Evolutionary conservation across 1,140 invertebrate genomes (phyloP).

Genomic region (Drosophila yakuba): DNA sequence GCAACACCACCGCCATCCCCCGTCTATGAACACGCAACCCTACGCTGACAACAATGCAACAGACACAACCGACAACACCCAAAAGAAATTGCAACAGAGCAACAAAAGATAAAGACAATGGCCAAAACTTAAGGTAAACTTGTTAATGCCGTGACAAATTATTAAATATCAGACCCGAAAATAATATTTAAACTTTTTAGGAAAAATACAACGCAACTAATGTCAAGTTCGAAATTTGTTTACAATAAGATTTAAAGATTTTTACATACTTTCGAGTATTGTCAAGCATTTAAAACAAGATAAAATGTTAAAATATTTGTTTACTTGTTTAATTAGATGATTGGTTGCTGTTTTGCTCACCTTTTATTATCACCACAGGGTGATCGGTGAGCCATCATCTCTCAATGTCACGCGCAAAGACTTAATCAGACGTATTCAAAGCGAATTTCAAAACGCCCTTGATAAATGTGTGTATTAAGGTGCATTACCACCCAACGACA

Average conservation of each 20-base stretch:
- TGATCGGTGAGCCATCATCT: slow-evolving; percentile 8
- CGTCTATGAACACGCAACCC: slow-evolving; percentile 62
- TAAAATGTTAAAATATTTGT: background rate
- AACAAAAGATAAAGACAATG: slow-evolving; percentile 34
- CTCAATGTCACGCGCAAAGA: slow-evolving; percentile 14
- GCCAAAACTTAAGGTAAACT: no score
- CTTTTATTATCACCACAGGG: background rate
- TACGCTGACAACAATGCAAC: slow-evolving; percentile 64
- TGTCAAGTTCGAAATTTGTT: no score
- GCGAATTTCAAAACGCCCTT: slow-evolving; percentile 4
- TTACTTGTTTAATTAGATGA: background rate
- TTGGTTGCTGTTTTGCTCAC: background rate
- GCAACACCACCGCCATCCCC: slow-evolving; percentile 30
- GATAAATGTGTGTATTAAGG: slow-evolving; percentile 47
- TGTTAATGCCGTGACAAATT: no score
- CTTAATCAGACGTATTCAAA: slow-evolving; percentile 21
- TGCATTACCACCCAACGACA: slow-evolving; percentile 13
- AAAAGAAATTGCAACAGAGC: slow-evolving; percentile 16
- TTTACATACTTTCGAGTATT: no score
- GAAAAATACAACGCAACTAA: no score
- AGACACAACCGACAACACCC: slow-evolving; percentile 24
- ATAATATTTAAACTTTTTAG: no score
- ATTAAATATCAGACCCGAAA: no score
- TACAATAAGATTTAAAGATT: no score
- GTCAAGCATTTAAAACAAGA: background rate